Percentiles rank a stretch among this genome's conserved stretches.
These are phyloP conservation scores for Dorcus parallelipipedus DNA, from an alignment of 2,888 invertebrate species.

Conservation along the genomic window DNA sequence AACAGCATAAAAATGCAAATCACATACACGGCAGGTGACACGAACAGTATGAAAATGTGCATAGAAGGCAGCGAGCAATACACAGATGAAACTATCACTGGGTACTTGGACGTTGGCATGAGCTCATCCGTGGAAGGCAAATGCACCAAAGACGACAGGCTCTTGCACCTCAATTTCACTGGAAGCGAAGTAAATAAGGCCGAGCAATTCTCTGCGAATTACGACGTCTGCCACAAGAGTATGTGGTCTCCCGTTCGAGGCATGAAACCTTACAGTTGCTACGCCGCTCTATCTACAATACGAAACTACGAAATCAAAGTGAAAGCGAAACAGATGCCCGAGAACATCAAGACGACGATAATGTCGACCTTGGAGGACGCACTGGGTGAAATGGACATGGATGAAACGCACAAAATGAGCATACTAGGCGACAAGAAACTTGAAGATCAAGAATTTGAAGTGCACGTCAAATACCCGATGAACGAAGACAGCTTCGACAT, in stretches of 20 bases:
- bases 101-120: slow-evolving; percentile 36
- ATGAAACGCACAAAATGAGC: background rate
- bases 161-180: slow-evolving; percentile 36
- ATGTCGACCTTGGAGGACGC: slow-evolving; percentile 20
- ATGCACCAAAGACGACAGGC: slow-evolving; percentile 38
- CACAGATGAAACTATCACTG: slow-evolving; percentile 34
- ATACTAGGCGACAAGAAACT: slow-evolving; percentile 15
- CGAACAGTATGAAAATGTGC: slow-evolving; percentile 43
- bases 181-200: slow-evolving; percentile 44
- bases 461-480: slow-evolving; percentile 21
- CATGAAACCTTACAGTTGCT: slow-evolving; percentile 28
- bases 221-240: slow-evolving; percentile 30
- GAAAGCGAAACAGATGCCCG: slow-evolving; percentile 34
- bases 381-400: slow-evolving; percentile 16
- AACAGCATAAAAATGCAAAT: slow-evolving; percentile 37
- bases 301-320: slow-evolving; percentile 41
- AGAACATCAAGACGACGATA: slow-evolving; percentile 23
- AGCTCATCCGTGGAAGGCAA: slow-evolving; percentile 37
- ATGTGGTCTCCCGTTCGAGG: slow-evolving; percentile 28
- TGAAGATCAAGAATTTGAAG: slow-evolving; percentile 28
- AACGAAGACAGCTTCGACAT: slow-evolving; percentile 31
- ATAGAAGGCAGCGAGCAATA: slow-evolving; percentile 40
- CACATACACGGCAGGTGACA: slow-evolving; percentile 26
- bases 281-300: slow-evolving; percentile 37
- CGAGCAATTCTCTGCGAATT: slow-evolving; percentile 28